Evolutionary conservation across 2,888 invertebrate genomes (phyloP).

Genomic region (Cactoblastis cactorum): DNA sequence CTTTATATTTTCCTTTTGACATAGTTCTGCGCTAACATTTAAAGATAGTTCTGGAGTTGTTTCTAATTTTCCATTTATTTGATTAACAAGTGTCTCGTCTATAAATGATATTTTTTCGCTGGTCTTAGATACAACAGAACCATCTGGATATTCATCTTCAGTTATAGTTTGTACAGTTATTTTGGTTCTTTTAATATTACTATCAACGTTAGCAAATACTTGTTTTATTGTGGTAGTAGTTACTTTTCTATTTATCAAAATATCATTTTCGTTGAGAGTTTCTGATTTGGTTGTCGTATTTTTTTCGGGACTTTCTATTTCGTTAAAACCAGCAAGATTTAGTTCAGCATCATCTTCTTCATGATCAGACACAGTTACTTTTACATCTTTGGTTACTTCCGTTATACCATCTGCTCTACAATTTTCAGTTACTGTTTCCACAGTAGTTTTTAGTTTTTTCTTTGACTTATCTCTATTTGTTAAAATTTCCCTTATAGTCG

Average conservation of each 20-base stretch:
- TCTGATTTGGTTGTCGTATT: constrained; percentile 40
- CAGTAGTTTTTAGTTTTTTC: constrained; percentile 61
- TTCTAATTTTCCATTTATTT: constrained; percentile 15
- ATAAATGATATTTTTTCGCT: constrained; percentile 57
- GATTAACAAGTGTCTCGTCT: constrained; percentile 40
- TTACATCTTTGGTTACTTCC: constrained; percentile 65
- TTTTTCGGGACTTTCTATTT: constrained; percentile 41
- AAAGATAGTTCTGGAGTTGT: constrained; percentile 19
- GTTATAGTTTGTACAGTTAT: constrained; percentile 48
- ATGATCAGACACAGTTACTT: constrained; percentile 58
- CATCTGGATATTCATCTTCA: constrained; percentile 67
- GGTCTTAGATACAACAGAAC: constrained; percentile 57
- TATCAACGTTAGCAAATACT: constrained; percentile 37
- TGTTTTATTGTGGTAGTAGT: constrained; percentile 48
- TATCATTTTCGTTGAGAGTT: constrained; percentile 44
- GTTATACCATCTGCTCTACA: constrained; percentile 54
- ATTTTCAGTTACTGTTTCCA: constrained; percentile 62
- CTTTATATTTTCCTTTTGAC: not conserved
- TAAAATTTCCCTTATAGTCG: constrained; percentile 59
- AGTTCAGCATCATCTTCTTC: constrained; percentile 32
- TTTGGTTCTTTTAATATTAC: constrained; percentile 47
- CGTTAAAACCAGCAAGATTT: constrained; percentile 39
- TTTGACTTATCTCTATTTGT: constrained; percentile 45
- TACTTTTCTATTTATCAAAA: constrained; percentile 50
- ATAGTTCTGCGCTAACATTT: not conserved